Evolutionary conservation across 2,113 vertebrate species (phyloP).

Genomic region (Dolichotis patagonum): DNA sequence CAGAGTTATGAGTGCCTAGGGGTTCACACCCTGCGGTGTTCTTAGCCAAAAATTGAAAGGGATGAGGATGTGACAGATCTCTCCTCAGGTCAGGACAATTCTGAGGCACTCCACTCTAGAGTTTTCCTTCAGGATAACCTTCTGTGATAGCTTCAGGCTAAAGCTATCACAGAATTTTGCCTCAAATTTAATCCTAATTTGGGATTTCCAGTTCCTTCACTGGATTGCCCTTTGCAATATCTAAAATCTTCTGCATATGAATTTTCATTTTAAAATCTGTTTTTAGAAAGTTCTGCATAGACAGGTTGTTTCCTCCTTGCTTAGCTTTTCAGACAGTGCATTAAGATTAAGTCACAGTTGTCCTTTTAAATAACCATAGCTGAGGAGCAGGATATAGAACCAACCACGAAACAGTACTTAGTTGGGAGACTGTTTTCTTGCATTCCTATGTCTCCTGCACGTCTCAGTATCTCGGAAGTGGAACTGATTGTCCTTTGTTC

Average conservation of each 20-base stretch:
- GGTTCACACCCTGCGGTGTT: neutral
- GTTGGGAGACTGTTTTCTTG: neutral
- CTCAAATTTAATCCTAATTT: neutral
- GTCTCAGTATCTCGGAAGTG: neutral
- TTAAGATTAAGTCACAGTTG: neutral
- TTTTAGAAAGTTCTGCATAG: constrained; percentile 26
- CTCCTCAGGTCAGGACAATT: neutral
- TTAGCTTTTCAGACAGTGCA: constrained; percentile 2
- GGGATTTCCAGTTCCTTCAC: neutral
- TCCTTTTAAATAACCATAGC: neutral
- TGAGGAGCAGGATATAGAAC: neutral
- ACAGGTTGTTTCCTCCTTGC: neutral
- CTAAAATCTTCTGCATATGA: neutral
- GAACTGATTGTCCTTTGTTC: neutral
- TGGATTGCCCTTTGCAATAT: neutral
- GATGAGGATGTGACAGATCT: neutral
- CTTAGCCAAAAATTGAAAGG: neutral
- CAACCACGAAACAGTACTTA: neutral
- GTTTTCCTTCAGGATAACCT: neutral
- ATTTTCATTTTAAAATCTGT: neutral
- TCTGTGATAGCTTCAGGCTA: no score
- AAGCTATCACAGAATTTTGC: neutral
- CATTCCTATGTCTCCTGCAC: neutral
- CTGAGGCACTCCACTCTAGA: neutral
- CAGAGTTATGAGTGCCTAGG: neutral